phyloP scores from a whole-genome alignment of 2,888 invertebrate species.

The Ophion ellenae region DNA sequence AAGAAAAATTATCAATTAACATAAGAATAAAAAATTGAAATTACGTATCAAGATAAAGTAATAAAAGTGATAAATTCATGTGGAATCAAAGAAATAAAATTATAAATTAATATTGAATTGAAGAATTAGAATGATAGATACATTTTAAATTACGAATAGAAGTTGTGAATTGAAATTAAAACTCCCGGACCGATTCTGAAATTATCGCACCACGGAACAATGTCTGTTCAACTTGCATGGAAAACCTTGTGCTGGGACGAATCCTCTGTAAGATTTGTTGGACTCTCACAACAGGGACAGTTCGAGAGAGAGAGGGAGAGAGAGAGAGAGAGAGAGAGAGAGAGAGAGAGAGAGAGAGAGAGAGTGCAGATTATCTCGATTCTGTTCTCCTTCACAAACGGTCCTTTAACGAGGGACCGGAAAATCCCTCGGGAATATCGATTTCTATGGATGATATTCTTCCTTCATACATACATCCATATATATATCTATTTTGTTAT shows the following conservation, averaged over 20 bases:
- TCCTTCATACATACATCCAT: not conserved
- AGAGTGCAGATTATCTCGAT: constrained; percentile 44
- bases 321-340: constrained; percentile 10
- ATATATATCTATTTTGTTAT: no score
- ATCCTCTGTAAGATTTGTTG: constrained; percentile 53
- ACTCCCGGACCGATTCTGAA: not conserved
- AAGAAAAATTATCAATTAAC: not conserved
- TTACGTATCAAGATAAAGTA: not conserved
- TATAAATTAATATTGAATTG: not conserved
- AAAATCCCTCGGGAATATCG: constrained; percentile 60
- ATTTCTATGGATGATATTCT: constrained; percentile 47
- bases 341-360: constrained; percentile 2
- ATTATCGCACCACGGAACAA: not conserved
- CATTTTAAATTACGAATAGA: not conserved
- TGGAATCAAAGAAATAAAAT: not conserved
- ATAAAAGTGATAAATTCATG: not conserved
- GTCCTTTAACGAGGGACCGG: constrained; percentile 54
- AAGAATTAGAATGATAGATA: not conserved
- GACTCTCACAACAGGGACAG: not conserved
- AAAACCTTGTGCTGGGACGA: not conserved
- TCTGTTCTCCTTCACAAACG: constrained; percentile 33
- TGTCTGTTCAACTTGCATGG: not conserved
- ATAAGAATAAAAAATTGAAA: not conserved
- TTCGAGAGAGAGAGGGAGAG: not conserved
- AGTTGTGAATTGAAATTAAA: not conserved